Evolutionary conservation across 2,888 invertebrate genomes (phyloP), one percentile per base, ranked within the genome.

Genomic region (Creontiades dilutus): DNA sequence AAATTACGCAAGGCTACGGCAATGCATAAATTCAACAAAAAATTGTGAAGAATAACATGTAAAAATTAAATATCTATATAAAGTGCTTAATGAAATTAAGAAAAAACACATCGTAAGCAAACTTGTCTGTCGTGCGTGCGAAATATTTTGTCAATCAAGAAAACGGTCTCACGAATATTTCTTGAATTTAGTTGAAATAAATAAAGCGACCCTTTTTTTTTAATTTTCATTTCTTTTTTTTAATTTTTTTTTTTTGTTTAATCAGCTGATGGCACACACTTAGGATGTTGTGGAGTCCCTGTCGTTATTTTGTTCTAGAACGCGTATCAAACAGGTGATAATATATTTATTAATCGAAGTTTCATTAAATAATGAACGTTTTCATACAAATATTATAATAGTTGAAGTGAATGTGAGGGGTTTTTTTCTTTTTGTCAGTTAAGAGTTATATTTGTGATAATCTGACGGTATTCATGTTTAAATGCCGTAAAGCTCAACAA

Each of bases 401-500:
- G 16, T 7, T 78, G 46, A 78, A 78, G 12, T 76, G 2, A 28
- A 11, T 14, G 52, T 19, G 81, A 19, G 13, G 75, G 37, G 52
- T 81, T 76, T 84, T 1, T 84, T 76, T 81, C 28, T 37, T 76
- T 78, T 88, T 85, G 61, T 61, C 19, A 61, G 14, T 61, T 19
- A 37, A 61, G 61, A n/a, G 61, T 61, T 61, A 23, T 7, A 37
- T 86, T 55, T 55, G 46, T 75, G 55, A 27, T 23, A 68, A 28
- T 88, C 7, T 16, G n/a, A 68, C 68, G 23, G 68, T 68, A 68
- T 68, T 68, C 47, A 37, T n/a, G 16, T 92, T 94, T 94, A 95
- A 93, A 94, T 95, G 93, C 95, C 95, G 93, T 95, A 95, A 93
- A 95, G 94, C 93, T 95, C 95, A 95, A 98, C 98, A 95, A 99